phyloP scores from a whole-genome alignment of 2,113 vertebrate species.

The Scartelaos histophorus region DNA sequence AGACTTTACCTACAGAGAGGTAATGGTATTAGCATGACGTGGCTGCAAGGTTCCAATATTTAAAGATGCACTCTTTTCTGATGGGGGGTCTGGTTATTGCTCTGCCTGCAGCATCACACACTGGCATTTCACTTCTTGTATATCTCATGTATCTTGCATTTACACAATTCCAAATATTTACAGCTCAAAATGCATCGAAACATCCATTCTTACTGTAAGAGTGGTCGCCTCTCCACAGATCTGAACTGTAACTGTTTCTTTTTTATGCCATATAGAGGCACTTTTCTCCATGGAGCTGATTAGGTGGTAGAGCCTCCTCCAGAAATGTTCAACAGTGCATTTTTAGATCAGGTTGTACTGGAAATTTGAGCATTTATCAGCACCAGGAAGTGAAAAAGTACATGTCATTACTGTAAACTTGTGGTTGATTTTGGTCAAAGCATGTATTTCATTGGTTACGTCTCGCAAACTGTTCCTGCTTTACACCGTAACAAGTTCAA shows the following conservation, averaged over 20 bases:
- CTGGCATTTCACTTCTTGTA: background rate
- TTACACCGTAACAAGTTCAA: background rate
- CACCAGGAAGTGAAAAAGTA: background rate
- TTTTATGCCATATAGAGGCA: background rate
- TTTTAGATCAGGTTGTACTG: background rate
- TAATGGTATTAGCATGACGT: constrained; percentile 63
- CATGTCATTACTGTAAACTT: background rate
- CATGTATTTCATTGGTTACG: background rate
- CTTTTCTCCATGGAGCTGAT: background rate
- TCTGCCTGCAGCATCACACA: background rate
- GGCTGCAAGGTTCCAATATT: background rate
- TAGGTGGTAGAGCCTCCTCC: background rate
- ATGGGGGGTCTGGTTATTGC: background rate
- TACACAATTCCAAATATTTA: background rate
- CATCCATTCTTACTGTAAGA: background rate
- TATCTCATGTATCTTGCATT: background rate
- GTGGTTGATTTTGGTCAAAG: background rate
- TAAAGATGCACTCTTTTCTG: background rate
- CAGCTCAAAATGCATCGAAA: background rate
- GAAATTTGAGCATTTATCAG: background rate
- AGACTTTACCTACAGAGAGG: constrained; percentile 51
- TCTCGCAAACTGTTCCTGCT: background rate
- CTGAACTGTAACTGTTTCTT: background rate
- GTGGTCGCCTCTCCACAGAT: background rate
- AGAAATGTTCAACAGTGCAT: background rate